Evolutionary conservation across 2,797 vertebrate genomes (phyloP), one percentile per base, ranked within the genome.

Genomic region (Fringilla coelebs): DNA sequence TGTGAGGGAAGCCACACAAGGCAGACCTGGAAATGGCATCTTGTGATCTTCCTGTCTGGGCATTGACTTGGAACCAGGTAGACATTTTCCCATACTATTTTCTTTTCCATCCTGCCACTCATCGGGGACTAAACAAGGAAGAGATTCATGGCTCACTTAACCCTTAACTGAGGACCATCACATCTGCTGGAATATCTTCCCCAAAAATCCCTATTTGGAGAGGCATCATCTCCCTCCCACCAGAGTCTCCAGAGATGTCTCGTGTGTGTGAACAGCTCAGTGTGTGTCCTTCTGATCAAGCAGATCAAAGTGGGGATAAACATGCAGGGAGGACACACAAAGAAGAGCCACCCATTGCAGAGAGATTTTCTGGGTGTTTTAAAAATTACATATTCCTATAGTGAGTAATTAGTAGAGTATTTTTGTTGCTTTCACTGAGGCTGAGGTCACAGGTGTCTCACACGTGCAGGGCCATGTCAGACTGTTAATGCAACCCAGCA

Each of bases 321-420:
- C 0, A 0, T 19, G 14, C 51, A 48, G 55, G 21, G 19, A 58
- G 31, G 43, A 43, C 5, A 8, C 7, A 3, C 10, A 31, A 17
- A 67, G 57, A 46, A 43, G 36, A 71, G 32, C 17, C 0, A 0
- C 13, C 3, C 1, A 15, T 2, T 10, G 28, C 1, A 80, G 60
- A 40, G 0, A 32, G 22, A 15, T 65, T 78, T 78, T 75, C 38
- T 75, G 34, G 38, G 25, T 51, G 22, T 67, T 93, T 88, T 61
- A 2, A 63, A 55, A 75, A 54, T 12, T 2, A 31, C 45, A 31
- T 3, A 1, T 52, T 89, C 46, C 17, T 57, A 19, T 10, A 43
- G 45, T 13, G 26, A 88, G 62, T 84, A 28, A 48, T 2, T 29
- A 67, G 55, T 11, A 8, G 67, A 40, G 19, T 24, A 38, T 48